Base-by-base conservation (phyloP, 2,888 invertebrate species). In the Phania funesta region DNA sequence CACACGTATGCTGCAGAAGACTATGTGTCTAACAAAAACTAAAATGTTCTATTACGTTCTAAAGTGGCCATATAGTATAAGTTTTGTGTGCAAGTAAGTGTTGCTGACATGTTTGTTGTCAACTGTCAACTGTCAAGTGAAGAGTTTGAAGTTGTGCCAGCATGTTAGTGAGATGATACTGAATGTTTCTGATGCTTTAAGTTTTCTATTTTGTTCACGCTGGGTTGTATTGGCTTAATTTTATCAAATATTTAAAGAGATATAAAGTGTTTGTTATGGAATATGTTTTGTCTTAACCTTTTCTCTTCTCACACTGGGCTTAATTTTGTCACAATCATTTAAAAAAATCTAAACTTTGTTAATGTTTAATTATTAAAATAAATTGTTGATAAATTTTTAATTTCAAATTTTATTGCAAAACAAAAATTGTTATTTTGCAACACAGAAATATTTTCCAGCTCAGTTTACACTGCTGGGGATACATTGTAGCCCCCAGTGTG, bases 71-170 rank as follows among this genome's bases (percentile, higher is more conserved):
- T 29, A 26, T 44, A 35, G 7, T 13, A 35, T 46, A 20, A 32
- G 2, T 1, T 24, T 50, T 13, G 38, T 11, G 38, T 58, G 56
- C 29, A n/a, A 54, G 29, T 56, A 26, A 29, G 26, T 58, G 60
- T 6, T 58, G 73, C 20, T 68, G 67, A 32, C 32, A 76, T 76
- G 41, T 52, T 76, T 68, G 76, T 35, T 56, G 62, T 52, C 62
- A 52, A 52, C 48, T 52, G 38, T 62, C 62, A 52, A 52, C 48
- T 52, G 38, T 62, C 62, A 32, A 32, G 29, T 16, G 29, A 60
- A 26, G 22, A 52, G 38, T 35, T 1, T 29, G 60, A 38, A 32
- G 41, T 22, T 62, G 18, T 44, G 52, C 22, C 44, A 46, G 16
- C 29, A 11, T 32, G 32, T n/a, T 26, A 38, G 20, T 22, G 8